A percentile compares a stretch with the other conserved stretches of the same genome.
Evolutionary conservation across 1,140 invertebrate genomes (phyloP).

Genomic region (Eurosta solidaginis): DNA sequence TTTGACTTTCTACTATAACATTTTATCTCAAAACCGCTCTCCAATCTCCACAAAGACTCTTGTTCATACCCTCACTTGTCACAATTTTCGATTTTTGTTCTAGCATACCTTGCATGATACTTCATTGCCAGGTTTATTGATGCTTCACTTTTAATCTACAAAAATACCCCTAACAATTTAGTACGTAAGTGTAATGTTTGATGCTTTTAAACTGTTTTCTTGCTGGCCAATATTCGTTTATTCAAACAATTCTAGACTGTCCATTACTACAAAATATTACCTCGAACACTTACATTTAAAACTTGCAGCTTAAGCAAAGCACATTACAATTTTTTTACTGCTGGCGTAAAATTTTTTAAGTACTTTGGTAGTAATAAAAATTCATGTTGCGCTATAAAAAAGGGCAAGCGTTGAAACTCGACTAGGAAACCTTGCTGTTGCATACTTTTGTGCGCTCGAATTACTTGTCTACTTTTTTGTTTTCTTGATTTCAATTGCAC

Average conservation of each 20-base stretch:
- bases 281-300: neutral
- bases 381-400: neutral
- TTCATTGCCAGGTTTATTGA: neutral
- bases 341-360: neutral
- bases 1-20: neutral
- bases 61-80: too few species aligned
- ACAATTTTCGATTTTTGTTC: too few species aligned
- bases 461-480: neutral
- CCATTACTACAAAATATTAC: neutral
- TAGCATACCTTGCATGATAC: too few species aligned
- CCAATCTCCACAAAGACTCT: too few species aligned
- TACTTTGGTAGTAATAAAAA: neutral
- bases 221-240: neutral
- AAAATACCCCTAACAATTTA: too few species aligned
- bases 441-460: neutral
- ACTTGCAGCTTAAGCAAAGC: neutral
- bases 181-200: too few species aligned
- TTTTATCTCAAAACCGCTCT: too few species aligned
- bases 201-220: neutral
- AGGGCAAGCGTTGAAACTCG: neutral
- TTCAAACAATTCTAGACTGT: neutral
- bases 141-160: neutral
- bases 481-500: neutral
- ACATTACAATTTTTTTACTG: neutral
- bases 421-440: neutral